phyloP scores from a whole-genome alignment of 30 jellyfish, hydroid and myxozoan species.

The Sanderia malayensis region DNA sequence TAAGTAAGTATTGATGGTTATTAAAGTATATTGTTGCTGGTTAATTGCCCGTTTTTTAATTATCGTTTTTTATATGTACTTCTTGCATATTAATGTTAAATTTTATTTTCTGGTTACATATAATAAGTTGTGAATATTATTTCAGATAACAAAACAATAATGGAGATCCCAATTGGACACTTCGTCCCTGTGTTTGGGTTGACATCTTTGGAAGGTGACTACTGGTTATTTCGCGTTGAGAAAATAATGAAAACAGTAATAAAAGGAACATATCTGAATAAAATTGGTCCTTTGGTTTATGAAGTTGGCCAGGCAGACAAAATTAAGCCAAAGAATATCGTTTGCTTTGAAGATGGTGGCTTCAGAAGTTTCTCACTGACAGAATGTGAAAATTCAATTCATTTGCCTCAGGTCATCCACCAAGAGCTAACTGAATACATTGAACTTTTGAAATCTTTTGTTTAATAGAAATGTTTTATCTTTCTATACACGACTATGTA shows the following conservation, averaged over 20 bases:
- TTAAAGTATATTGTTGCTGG: background rate
- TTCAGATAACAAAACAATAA: background rate
- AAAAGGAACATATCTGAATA: background rate
- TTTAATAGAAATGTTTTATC: background rate
- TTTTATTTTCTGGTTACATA: background rate
- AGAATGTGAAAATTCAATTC: background rate
- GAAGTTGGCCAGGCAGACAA: constrained; percentile 3
- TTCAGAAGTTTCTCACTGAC: background rate
- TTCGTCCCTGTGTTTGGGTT: background rate
- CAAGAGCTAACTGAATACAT: background rate
- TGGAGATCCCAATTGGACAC: constrained; percentile 2
- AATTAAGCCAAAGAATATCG: background rate
- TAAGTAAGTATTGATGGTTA: background rate
- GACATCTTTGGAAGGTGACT: background rate
- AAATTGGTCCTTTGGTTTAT: background rate
- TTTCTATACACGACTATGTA: background rate
- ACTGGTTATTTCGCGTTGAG: background rate
- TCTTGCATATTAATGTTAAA: background rate
- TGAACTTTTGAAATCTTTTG: background rate
- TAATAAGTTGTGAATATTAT: background rate
- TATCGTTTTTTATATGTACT: background rate
- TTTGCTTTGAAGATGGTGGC: constrained; percentile 1
- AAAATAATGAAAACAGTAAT: background rate
- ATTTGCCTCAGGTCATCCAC: background rate
- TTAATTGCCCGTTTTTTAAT: background rate